phyloP scores from a whole-genome alignment of 2,113 vertebrate species.

The Dasyurus viverrinus region DNA sequence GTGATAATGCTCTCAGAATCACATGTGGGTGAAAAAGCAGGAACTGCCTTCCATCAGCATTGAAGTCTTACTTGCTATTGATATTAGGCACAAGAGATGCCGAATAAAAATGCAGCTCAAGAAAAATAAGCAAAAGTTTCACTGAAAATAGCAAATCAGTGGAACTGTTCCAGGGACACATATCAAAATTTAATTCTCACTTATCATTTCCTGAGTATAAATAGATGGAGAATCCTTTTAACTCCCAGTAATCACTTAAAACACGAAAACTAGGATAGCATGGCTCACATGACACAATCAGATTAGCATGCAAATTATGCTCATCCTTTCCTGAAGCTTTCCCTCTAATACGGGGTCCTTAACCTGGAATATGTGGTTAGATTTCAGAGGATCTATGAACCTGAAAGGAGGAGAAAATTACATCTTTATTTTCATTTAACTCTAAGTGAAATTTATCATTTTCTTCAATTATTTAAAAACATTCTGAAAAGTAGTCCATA shows the following conservation, averaged over 20 bases:
- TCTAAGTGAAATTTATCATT: background rate
- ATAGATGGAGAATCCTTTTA: background rate
- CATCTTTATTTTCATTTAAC: background rate
- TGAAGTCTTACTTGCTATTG: slow-evolving; percentile 45
- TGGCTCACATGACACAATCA: slow-evolving; percentile 22
- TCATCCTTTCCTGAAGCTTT: slow-evolving; percentile 62
- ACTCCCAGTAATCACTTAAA: background rate
- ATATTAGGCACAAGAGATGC: slow-evolving; percentile 14
- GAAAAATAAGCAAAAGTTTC: slow-evolving; percentile 21
- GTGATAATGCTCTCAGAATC: background rate
- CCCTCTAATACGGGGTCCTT: slow-evolving; percentile 19
- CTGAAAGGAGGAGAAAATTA: background rate
- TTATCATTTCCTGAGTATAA: background rate
- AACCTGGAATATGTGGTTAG: background rate
- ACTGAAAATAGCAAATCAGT: slow-evolving; percentile 11
- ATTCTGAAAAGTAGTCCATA: background rate
- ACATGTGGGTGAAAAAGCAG: slow-evolving; percentile 13
- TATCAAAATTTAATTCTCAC: slow-evolving; percentile 47
- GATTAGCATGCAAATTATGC: slow-evolving; percentile 58
- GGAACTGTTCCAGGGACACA: slow-evolving; percentile 33
- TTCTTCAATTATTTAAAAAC: background rate
- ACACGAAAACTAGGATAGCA: background rate
- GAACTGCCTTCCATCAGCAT: slow-evolving; percentile 30
- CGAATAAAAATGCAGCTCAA: slow-evolving; percentile 33
- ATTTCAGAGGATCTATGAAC: background rate